Base-by-base conservation (phyloP, 2,888 invertebrate species). In the Blera fallax region DNA sequence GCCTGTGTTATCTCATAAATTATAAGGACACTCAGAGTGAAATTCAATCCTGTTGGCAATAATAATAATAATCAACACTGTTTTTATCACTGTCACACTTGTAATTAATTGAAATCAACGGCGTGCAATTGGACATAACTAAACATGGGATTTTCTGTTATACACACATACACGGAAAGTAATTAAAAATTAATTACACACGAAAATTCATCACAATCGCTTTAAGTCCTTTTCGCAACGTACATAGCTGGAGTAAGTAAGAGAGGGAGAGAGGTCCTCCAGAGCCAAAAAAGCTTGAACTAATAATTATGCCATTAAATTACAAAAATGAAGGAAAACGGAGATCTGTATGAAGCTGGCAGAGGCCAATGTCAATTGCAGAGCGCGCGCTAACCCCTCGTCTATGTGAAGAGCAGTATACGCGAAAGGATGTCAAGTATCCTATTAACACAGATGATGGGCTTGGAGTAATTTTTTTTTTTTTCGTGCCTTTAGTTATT, bases 341-440 rank as follows among this genome's bases (percentile, higher is more conserved):
- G 32, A 54, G 8, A 45, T 18, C n/a, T n/a, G n/a, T n/a, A 56
- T 67, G 37, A 60, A 56, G 32, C 11, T 65, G 32, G 48, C 58
- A 50, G 60, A 60, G 85, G 76, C 76, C 76, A 85, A 81, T 85
- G 85, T 73, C 76, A 77, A 81, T 72, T 85, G 81, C 76, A 70
- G 29, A 29, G 45, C 29, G 40, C 45, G 24, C 32, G 14, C 27
- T 10, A 6, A 11, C 1, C 10, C 14, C 29, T n/a, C 37, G 67
- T 48, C 62, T 74, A 14, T 54, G 56, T 45, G 58, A 32, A n/a
- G 45, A 77, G 67, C 37, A 60, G 50, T 11, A 64, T 32, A 29
- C 69, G 70, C 77, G 72, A 81, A 85, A 85, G 76, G 77, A 85
- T 85, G 85, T 85, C 85, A 85, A 85, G 85, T 81, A 76, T 85